phyloP scores from a whole-genome alignment of 2,797 vertebrate genomes.

The Uromys caudimaculatus region DNA sequence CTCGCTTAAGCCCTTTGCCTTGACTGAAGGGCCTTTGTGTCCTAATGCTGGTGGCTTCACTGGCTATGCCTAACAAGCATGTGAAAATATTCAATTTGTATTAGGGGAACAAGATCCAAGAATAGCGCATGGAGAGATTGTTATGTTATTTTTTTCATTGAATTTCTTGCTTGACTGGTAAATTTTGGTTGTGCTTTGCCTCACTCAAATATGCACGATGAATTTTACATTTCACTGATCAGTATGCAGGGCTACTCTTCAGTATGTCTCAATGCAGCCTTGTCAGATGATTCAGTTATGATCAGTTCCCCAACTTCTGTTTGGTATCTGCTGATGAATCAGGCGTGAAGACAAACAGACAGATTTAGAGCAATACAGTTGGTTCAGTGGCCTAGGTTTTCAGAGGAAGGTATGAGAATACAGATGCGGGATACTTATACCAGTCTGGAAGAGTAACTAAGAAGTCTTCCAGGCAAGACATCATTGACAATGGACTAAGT shows the following conservation, averaged over 20 bases:
- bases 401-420: not conserved
- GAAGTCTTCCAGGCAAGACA: conserved; percentile 2
- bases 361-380: conserved; percentile 32
- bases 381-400: not conserved
- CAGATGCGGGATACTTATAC: no score
- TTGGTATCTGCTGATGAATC: conserved; percentile 64
- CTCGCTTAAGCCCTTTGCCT: not conserved
- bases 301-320: conserved; percentile 42
- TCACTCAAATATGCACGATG: not conserved
- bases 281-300: conserved; percentile 38
- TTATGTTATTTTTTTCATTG: not conserved
- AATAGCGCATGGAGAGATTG: not conserved
- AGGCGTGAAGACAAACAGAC: conserved; percentile 64
- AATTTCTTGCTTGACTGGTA: conserved; percentile 12
- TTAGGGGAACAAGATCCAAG: not conserved
- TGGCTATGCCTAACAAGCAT: not conserved
- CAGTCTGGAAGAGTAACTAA: not conserved
- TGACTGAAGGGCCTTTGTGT: not conserved
- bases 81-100: not conserved
- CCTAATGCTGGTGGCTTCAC: not conserved
- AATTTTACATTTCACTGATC: not conserved
- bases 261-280: not conserved
- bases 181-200: conserved; percentile 16
- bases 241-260: not conserved
- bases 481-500: not conserved